Base-by-base conservation (phyloP, 1,140 invertebrate species). In the Bactericera cockerelli region DNA sequence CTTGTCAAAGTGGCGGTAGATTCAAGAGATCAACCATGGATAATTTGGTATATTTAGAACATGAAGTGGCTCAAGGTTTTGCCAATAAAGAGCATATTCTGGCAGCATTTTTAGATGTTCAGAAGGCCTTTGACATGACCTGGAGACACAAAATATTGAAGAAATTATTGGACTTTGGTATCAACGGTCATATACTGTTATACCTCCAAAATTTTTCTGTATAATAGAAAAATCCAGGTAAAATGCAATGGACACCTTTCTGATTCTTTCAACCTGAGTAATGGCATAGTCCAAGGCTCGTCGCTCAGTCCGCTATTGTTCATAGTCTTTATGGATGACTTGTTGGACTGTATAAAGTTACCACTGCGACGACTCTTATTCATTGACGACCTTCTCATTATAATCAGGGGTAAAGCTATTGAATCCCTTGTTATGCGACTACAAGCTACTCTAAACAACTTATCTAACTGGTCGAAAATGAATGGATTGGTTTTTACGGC, bases 221-320 rank as follows among this genome's bases (percentile, higher is more conserved):
- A 53, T 1, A 21, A n/a, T n/a, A n/a, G n/a, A n/a, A n/a, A n/a
- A n/a, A n/a, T n/a, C n/a, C n/a, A n/a, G n/a, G n/a, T n/a, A n/a
- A n/a, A n/a, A n/a, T n/a, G n/a, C n/a, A n/a, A n/a, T n/a, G n/a
- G n/a, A n/a, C n/a, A n/a, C n/a, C 3, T 31, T 13, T 59, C 59
- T 19, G 25, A 42, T 2, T 21, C 13, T 2, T 3, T 25, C 28
- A 2, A 2, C 1, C 19, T 33, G 0, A 24, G 39, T 39, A 60
- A 60, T 38, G 59, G 59, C 14, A 25, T 60, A 0, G 24, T 55
- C 21, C 59, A 60, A 25, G 59, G 59, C 22, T 60, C 59, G 11
- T 26, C 25, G 2, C 19, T 60, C 10, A 60, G 59, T 24, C n/a
- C 53, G 14, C 36, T 26, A 10, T 36, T 60, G 11, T 60, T 60